Conservation (phyloP, 2,888 invertebrate genomes). For the Apotomis turbidana region DNA sequence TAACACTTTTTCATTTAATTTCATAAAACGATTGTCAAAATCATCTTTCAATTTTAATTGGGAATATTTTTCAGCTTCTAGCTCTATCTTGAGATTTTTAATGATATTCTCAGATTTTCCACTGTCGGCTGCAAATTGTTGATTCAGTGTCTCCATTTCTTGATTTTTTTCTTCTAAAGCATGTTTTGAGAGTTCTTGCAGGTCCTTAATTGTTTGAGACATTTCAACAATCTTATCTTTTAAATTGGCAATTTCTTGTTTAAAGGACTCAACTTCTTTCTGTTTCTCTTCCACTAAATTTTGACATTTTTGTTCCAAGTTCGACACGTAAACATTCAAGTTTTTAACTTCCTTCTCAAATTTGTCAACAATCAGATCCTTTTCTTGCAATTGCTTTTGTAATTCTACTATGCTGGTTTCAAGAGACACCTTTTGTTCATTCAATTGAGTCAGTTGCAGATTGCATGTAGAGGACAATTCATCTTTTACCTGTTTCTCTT, state of each 20-base stretch:
- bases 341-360: conserved; percentile 56
- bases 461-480: conserved; percentile 28
- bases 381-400: conserved; percentile 53
- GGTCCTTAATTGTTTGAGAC: conserved; percentile 65
- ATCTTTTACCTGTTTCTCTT: conserved; percentile 40
- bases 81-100: conserved; percentile 57
- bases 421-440: conserved; percentile 39
- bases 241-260: conserved; percentile 50
- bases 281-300: conserved; percentile 5
- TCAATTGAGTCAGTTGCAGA: conserved; percentile 40
- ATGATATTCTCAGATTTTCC: conserved; percentile 63
- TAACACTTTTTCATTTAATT: conserved; percentile 70
- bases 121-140: conserved; percentile 67
- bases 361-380: conserved; percentile 52
- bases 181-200: conserved; percentile 56
- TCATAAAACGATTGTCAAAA: conserved; percentile 69
- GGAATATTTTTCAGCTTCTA: conserved; percentile 63
- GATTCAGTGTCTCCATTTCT: conserved; percentile 68
- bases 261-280: conserved; percentile 44
- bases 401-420: conserved; percentile 48
- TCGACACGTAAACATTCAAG: conserved; percentile 50
- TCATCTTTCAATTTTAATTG: conserved; percentile 65
- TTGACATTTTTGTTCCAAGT: conserved; percentile 53
- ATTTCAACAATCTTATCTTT: conserved; percentile 71
- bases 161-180: conserved; percentile 63